Evolutionary conservation across 2,888 invertebrate genomes (phyloP).

Genomic region (Pomacea canaliculata): DNA sequence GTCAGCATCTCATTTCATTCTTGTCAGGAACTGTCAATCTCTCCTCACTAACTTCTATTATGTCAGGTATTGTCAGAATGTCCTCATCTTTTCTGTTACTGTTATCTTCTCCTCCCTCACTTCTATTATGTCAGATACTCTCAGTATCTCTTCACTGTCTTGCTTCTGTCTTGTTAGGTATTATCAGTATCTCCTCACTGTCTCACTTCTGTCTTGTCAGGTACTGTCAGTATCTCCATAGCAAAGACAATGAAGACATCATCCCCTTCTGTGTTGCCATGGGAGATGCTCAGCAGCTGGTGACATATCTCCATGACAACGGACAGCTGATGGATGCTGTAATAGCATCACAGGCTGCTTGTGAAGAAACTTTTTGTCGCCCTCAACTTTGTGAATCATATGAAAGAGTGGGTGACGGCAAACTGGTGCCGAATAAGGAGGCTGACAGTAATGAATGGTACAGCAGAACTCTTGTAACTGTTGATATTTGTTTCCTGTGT

Average conservation of each 20-base stretch:
- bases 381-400: neutral
- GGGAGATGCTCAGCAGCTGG: slow-evolving; percentile 55
- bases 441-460: no score
- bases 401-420: no score
- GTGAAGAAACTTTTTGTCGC: slow-evolving; percentile 47
- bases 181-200: slow-evolving; percentile 40
- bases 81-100: slow-evolving; percentile 44
- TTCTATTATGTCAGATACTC: no score
- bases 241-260: slow-evolving; percentile 61
- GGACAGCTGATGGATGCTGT: slow-evolving; percentile 64
- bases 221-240: slow-evolving; percentile 57
- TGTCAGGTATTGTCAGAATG: no score
- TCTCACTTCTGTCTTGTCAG: slow-evolving; percentile 41
- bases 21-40: no score
- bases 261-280: slow-evolving; percentile 66
- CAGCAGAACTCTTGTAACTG: no score
- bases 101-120: slow-evolving; percentile 43
- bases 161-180: slow-evolving; percentile 49
- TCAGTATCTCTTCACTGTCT: no score
- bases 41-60: no score
- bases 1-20: no score
- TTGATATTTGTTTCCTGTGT: no score
- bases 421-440: no score
- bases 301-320: slow-evolving; percentile 50
- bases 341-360: slow-evolving; percentile 57